A percentile compares a stretch with the other conserved stretches of the same genome.
Conservation (phyloP, 2,113 vertebrate genomes). For the Oreochromis spilurus region DNA sequence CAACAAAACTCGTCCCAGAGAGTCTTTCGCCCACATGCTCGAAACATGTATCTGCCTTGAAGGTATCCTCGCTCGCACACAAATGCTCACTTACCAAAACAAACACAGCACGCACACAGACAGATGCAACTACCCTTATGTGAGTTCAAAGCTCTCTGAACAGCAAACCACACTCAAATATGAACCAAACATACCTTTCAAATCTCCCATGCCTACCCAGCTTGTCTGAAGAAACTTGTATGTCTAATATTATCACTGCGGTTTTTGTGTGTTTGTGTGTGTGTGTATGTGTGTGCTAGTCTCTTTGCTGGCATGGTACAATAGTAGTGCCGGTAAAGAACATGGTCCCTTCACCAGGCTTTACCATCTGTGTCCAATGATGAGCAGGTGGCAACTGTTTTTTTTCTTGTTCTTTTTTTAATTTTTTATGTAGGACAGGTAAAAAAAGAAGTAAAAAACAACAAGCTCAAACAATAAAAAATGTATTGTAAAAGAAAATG, state of each 20-base stretch:
- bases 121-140: conserved; percentile 37
- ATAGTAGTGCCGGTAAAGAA: background rate
- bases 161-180: background rate
- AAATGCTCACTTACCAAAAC: conserved; percentile 48
- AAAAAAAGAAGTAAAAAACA: background rate
- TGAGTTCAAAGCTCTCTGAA: background rate
- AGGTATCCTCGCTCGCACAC: conserved; percentile 35
- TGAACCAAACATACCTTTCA: background rate
- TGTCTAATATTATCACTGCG: background rate
- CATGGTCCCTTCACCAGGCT: background rate
- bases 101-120: conserved; percentile 51
- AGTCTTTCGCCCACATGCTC: conserved; percentile 22
- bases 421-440: background rate
- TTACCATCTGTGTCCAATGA: background rate
- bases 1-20: background rate
- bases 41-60: conserved; percentile 44
- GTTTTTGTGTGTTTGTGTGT: background rate
- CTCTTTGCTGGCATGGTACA: background rate
- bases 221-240: background rate
- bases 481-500: background rate
- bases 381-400: background rate
- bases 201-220: background rate
- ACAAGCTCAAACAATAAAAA: background rate
- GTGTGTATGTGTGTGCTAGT: background rate
- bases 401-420: background rate